Evolutionary conservation across 1,140 invertebrate genomes (phyloP).

Genomic region (Branchinecta lindahli): DNA sequence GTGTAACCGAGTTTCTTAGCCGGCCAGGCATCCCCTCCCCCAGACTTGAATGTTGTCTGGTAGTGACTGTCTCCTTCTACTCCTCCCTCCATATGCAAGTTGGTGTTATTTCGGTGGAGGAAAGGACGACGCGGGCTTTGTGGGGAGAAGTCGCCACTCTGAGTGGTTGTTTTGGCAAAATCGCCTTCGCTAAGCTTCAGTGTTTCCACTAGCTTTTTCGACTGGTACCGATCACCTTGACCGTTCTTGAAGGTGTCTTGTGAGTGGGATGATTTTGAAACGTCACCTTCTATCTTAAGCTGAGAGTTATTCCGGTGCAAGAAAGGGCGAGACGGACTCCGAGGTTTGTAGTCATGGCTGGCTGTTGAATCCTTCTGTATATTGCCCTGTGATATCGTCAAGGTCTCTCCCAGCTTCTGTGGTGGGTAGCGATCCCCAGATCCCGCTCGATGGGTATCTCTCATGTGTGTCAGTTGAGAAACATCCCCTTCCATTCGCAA

Average conservation of each 20-base stretch:
- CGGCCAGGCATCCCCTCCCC: not conserved
- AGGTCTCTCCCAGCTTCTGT: not conserved
- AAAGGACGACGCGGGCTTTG: not conserved
- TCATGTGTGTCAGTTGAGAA: not conserved
- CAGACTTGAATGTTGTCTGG: not conserved
- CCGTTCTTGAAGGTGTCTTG: not conserved
- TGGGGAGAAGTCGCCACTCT: not conserved
- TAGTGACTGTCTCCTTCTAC: not conserved
- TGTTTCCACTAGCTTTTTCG: not conserved
- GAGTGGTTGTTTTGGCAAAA: not conserved
- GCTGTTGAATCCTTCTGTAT: not conserved
- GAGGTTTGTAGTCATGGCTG: not conserved
- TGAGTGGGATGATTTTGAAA: not conserved
- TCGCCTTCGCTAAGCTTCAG: not conserved
- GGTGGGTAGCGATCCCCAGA: not conserved
- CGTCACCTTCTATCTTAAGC: not conserved
- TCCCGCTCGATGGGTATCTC: not conserved
- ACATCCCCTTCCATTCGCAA: not conserved
- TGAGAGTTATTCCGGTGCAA: not conserved
- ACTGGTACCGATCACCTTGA: not conserved
- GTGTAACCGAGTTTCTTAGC: not conserved
- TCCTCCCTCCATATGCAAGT: not conserved
- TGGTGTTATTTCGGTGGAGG: not conserved
- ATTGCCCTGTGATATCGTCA: not conserved
- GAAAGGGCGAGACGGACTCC: not conserved